Percentiles rank a stretch among this genome's conserved stretches.
These are phyloP conservation scores for Platichthys flesus DNA, from an alignment of 2,113 vertebrate genomes.

Conservation along the genomic window DNA sequence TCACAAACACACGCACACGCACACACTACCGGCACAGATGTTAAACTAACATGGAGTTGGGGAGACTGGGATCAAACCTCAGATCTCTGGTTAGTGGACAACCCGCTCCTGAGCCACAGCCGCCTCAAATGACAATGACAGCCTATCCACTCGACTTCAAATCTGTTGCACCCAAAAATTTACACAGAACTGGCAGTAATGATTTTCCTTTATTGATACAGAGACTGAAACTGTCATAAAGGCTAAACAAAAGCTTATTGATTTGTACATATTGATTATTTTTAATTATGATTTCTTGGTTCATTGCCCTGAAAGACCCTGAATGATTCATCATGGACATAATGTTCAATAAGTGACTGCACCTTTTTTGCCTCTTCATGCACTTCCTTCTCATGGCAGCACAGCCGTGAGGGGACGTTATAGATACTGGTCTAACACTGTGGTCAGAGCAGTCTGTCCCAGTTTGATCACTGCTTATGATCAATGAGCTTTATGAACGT, in stretches of 20 bases:
- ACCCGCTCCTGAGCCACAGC: too few species aligned
- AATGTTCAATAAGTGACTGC: conserved; percentile 4
- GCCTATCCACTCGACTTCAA: neutral
- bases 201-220: conserved; percentile 1
- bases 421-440: conserved; percentile 14
- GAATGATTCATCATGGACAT: neutral
- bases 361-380: conserved; percentile 10
- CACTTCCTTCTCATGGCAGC: neutral
- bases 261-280: conserved; percentile 14
- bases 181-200: neutral
- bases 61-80: too few species aligned
- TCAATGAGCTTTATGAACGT: conserved; percentile 11
- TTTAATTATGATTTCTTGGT: conserved; percentile 13
- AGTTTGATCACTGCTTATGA: conserved; percentile 41
- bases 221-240: neutral
- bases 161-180: too few species aligned
- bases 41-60: too few species aligned
- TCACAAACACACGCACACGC: too few species aligned
- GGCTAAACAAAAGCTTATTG: neutral
- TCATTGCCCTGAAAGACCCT: neutral
- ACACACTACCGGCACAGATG: too few species aligned
- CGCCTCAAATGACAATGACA: too few species aligned
- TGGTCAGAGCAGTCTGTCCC: conserved; percentile 18
- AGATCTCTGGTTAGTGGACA: too few species aligned
- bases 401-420: conserved; percentile 6